Conservation (phyloP, 1,140 invertebrate species). For the Bombus terrestris region DNA sequence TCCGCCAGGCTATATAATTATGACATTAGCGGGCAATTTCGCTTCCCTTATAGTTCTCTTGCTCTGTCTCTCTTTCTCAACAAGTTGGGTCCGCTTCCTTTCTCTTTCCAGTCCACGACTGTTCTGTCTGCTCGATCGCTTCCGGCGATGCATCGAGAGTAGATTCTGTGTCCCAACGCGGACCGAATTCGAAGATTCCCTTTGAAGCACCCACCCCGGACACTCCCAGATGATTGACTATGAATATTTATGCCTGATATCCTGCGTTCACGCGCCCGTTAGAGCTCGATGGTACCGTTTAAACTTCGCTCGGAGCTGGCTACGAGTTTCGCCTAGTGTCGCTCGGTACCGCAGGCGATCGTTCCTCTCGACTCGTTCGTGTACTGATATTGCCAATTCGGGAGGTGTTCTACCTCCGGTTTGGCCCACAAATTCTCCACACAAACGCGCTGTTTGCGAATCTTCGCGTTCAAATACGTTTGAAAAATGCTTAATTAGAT, state of each 20-base stretch:
- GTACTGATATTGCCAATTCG: slow-evolving; percentile 6
- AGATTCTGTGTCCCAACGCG: slow-evolving; percentile 15
- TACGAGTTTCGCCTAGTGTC: slow-evolving; percentile 11
- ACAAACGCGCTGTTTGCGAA: background rate
- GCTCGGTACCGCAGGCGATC: background rate
- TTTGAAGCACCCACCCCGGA: slow-evolving; percentile 41
- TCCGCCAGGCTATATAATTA: slow-evolving; percentile 43
- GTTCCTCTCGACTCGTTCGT: background rate
- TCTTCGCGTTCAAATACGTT: background rate
- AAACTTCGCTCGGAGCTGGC: background rate
- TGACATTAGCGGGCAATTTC: slow-evolving; percentile 50
- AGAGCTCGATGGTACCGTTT: slow-evolving; percentile 16
- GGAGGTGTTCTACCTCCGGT: background rate
- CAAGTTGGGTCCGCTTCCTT: background rate
- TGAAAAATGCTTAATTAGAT: background rate
- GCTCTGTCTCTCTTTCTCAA: background rate
- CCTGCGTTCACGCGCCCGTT: slow-evolving; percentile 24
- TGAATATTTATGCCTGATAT: slow-evolving; percentile 52
- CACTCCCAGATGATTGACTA: slow-evolving; percentile 50
- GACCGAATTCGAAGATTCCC: slow-evolving; percentile 49
- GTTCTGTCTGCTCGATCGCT: slow-evolving; percentile 50
- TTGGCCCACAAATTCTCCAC: background rate
- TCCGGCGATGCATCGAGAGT: slow-evolving; percentile 41
- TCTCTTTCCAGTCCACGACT: slow-evolving; percentile 45
- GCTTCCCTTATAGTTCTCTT: slow-evolving; percentile 37